These are phyloP conservation scores for Pelochelys cantorii DNA, from an alignment of 2,797 vertebrate species.

Conservation along the genomic window DNA sequence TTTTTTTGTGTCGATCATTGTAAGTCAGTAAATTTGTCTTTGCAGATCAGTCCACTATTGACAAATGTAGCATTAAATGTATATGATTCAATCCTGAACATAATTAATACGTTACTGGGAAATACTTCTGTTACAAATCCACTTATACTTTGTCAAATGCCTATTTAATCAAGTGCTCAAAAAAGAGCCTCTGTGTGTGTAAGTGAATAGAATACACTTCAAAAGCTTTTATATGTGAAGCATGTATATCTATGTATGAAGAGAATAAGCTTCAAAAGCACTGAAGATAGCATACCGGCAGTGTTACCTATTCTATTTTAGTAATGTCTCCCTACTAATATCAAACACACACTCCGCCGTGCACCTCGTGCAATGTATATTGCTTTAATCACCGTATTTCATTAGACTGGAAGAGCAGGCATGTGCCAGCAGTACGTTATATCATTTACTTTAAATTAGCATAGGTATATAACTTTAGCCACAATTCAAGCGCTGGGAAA, in stretches of 20 bases:
- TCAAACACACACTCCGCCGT: background rate
- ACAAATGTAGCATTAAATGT: slow-evolving; percentile 44
- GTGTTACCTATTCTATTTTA: slow-evolving; percentile 42
- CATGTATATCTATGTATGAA: background rate
- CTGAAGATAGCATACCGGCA: slow-evolving; percentile 25
- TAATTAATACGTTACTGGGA: slow-evolving; percentile 40
- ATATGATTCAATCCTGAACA: slow-evolving; percentile 59
- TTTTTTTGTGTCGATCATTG: slow-evolving; percentile 56
- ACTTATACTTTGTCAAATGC: slow-evolving; percentile 39
- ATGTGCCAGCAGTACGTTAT: slow-evolving; percentile 7
- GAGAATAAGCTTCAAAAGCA: slow-evolving; percentile 34
- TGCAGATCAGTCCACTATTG: background rate
- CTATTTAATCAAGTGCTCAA: slow-evolving; percentile 1
- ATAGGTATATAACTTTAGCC: background rate
- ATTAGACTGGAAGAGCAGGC: background rate
- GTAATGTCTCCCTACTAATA: slow-evolving; percentile 14
- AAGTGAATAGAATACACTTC: slow-evolving; percentile 25
- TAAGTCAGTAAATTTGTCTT: slow-evolving; percentile 50
- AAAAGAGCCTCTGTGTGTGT: slow-evolving; percentile 1
- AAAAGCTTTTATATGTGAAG: background rate
- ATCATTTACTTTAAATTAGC: background rate
- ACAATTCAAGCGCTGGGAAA: background rate
- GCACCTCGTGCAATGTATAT: background rate
- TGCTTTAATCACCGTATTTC: slow-evolving; percentile 4
- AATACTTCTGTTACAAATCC: slow-evolving; percentile 38